These are phyloP conservation scores for Idaea straminata DNA, from an alignment of 2,888 invertebrate genomes.

Conservation along the genomic window DNA sequence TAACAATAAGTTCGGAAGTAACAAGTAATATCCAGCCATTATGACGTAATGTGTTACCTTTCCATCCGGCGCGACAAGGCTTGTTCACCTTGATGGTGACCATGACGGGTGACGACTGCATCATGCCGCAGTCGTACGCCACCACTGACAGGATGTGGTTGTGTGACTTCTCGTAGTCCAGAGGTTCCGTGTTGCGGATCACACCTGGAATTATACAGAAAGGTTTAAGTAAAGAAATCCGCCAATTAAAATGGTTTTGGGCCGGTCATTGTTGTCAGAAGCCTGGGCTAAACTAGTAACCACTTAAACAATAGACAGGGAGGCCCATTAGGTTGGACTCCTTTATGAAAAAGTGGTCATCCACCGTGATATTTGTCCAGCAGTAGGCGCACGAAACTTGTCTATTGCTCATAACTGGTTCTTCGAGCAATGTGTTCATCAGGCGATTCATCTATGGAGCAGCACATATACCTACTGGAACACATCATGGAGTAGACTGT, in stretches of 20 bases:
- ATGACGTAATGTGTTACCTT: constrained; percentile 73
- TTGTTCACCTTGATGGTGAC: constrained; percentile 96
- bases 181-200: constrained; percentile 95
- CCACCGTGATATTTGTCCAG: too few species aligned
- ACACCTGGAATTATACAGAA: constrained; percentile 71
- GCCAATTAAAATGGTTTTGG: not conserved
- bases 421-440: too few species aligned
- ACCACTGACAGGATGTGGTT: constrained; percentile 98
- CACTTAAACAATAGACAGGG: too few species aligned
- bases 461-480: too few species aligned
- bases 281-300: too few species aligned
- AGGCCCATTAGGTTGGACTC: too few species aligned
- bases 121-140: constrained; percentile 98
- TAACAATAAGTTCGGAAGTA: not conserved
- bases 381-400: too few species aligned
- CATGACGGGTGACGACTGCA: constrained; percentile 95
- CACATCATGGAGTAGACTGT: too few species aligned
- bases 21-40: not conserved
- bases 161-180: constrained; percentile 95
- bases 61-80: constrained; percentile 89
- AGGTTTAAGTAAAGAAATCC: not conserved
- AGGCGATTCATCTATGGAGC: too few species aligned
- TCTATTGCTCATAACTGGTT: too few species aligned
- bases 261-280: not conserved
- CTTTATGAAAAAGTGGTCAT: too few species aligned